Base-by-base conservation (phyloP, 2,797 vertebrate genomes). In the Columba guinea region DNA sequence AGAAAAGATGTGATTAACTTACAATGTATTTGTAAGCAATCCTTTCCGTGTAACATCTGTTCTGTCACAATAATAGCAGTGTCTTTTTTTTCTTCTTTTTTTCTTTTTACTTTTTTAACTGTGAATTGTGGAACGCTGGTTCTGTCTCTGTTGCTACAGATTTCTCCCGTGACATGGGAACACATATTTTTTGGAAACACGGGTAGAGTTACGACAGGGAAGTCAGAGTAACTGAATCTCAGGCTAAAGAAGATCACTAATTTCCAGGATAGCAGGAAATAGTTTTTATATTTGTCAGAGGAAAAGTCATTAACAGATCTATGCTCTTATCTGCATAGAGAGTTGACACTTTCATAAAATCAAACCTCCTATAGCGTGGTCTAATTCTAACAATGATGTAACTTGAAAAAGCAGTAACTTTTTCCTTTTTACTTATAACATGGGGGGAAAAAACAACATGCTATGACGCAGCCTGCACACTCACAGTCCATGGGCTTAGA, bases 1-100 rank as follows among this genome's bases (percentile, higher is more conserved):
- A 39, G 88, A 71, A 94, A 96, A 96, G 12, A 78, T 84, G 81
- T 90, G 39, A 96, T 95, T 96, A 76, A 88, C 53, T 88, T 83
- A 74, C 46, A 68, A n/a, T 39, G 60, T 77, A 94, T 92, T 87
- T 95, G 48, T 79, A 64, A 94, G 84, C 56, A 93, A 80, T 92
- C 27, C 77, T 90, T 95, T 83, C 62, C 60, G 8, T 68, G 34
- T 55, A 93, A 86, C 55, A 75, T 87, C 64, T 83, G 49, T 34
- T 83, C 71, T 65, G 67, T 67, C 90, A 86, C 64, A 81, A 26
- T 87, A 93, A 84, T 23, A 69, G 65, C 51, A 60, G 7, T 12
- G 11, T 27, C 7, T 41, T 65, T 69, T 73, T 51, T 22, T 69
- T 20, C 16, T 22, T 11, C 16, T 6, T 28, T 37, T 67, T 62